phyloP scores from a whole-genome alignment of 2,888 invertebrate genomes.

The Hartigia nigra region DNA sequence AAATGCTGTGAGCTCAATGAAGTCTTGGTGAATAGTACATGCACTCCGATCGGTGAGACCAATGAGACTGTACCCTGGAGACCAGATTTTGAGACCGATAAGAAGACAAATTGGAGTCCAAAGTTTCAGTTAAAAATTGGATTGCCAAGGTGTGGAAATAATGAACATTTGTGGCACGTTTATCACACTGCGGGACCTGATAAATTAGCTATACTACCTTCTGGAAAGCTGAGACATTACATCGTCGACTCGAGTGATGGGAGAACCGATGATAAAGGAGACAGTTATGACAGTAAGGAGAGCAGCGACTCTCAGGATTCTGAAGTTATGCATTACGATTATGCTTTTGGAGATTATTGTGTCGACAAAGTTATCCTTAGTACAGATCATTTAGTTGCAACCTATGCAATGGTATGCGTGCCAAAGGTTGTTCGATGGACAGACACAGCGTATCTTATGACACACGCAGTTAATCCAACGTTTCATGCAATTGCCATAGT shows the following conservation, averaged over 20 bases:
- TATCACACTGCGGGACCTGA: constrained; percentile 52
- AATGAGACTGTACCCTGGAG: constrained; percentile 54
- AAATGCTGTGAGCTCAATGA: constrained; percentile 84
- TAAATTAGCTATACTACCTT: constrained; percentile 70
- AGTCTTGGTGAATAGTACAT: constrained; percentile 75
- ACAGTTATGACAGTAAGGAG: constrained; percentile 62
- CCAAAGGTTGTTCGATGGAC: constrained; percentile 81
- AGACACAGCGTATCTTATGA: constrained; percentile 79
- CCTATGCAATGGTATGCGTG: constrained; percentile 80
- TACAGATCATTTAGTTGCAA: constrained; percentile 69
- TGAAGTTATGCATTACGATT: constrained; percentile 71
- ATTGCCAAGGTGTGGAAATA: constrained; percentile 49
- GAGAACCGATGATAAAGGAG: constrained; percentile 30
- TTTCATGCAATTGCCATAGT: constrained; percentile 80
- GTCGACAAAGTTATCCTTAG: constrained; percentile 76
- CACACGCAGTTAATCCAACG: constrained; percentile 80
- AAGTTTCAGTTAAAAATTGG: constrained; percentile 55
- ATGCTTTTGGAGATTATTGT: constrained; percentile 82
- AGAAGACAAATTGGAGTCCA: constrained; percentile 23
- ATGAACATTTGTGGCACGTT: constrained; percentile 58
- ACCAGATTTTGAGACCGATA: constrained; percentile 47
- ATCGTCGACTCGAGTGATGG: constrained; percentile 59
- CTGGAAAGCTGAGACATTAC: constrained; percentile 80
- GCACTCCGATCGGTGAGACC: constrained; percentile 71
- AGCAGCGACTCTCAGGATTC: constrained; percentile 30